Conservation (phyloP, 2,888 invertebrate species). For the Chalcosyrphus nemorum region DNA sequence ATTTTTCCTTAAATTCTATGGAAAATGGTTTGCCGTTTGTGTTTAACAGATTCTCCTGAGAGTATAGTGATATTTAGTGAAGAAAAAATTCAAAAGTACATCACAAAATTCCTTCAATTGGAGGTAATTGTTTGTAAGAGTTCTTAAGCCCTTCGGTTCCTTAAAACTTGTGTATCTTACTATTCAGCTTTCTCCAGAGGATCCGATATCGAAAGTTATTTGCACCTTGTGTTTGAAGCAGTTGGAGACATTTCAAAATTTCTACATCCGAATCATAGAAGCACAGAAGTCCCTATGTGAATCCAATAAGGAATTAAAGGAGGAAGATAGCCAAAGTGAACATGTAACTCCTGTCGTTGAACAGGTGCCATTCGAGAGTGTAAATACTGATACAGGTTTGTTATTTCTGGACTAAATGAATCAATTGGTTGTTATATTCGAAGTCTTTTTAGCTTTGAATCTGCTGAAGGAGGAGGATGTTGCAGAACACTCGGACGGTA, state of each 20-base stretch:
- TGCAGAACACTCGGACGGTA: conserved; percentile 27
- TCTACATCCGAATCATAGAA: conserved; percentile 67
- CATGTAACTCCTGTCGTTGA: background rate
- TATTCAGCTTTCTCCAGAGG: conserved; percentile 60
- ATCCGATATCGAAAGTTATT: conserved; percentile 70
- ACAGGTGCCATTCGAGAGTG: background rate
- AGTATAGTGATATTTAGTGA: conserved; percentile 54
- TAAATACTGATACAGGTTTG: conserved; percentile 6
- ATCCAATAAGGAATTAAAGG: background rate
- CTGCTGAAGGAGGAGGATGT: conserved; percentile 33
- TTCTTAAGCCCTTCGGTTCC: conserved; percentile 26
- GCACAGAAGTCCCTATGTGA: conserved; percentile 54
- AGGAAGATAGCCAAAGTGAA: background rate
- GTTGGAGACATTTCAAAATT: conserved; percentile 72
- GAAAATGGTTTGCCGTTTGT: conserved; percentile 59
- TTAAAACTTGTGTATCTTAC: background rate
- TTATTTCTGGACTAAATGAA: background rate
- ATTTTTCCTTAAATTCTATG: background rate
- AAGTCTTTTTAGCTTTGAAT: background rate
- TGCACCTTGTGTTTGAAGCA: conserved; percentile 73
- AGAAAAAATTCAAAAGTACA: conserved; percentile 51
- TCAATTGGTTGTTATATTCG: background rate
- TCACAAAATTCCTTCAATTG: conserved; percentile 39
- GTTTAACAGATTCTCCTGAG: conserved; percentile 29
- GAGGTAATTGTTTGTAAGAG: conserved; percentile 36